phyloP scores from a whole-genome alignment of 1,140 invertebrate species.

The Paralvinella palmiformis region DNA sequence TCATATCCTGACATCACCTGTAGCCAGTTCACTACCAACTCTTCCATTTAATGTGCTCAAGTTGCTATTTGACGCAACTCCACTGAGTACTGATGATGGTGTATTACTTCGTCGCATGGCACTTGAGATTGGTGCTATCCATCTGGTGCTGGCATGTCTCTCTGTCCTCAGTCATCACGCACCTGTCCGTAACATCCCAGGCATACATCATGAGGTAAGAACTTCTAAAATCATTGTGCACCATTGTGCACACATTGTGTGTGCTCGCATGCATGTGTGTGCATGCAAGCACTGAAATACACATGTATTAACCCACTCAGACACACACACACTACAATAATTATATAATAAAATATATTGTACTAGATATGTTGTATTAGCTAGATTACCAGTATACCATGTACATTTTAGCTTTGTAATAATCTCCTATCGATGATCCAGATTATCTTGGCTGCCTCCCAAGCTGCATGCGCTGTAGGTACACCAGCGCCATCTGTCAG shows the following conservation, averaged over 20 bases:
- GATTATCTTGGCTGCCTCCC: constrained; percentile 37
- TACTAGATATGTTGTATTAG: no score
- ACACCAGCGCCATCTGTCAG: constrained; percentile 12
- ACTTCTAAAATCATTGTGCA: no score
- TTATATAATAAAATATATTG: no score
- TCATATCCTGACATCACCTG: constrained; percentile 68
- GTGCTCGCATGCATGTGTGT: no score
- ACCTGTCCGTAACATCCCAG: constrained; percentile 44
- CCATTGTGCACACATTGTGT: no score
- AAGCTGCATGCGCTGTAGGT: constrained; percentile 23
- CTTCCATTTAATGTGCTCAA: constrained; percentile 81
- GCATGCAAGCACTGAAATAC: no score
- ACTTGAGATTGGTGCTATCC: constrained; percentile 74
- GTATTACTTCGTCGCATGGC: constrained; percentile 69
- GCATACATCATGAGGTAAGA: constrained; percentile 52
- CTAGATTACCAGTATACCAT: neutral
- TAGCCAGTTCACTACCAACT: constrained; percentile 72
- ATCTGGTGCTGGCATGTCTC: constrained; percentile 76
- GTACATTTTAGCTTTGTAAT: neutral
- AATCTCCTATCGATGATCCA: constrained; percentile 15
- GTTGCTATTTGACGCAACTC: constrained; percentile 69
- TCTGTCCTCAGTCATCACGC: constrained; percentile 83
- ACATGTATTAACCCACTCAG: no score
- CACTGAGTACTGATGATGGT: constrained; percentile 74
- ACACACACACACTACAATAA: no score